phyloP scores from a whole-genome alignment of 2,888 invertebrate genomes.

The Thelaira solivaga region DNA sequence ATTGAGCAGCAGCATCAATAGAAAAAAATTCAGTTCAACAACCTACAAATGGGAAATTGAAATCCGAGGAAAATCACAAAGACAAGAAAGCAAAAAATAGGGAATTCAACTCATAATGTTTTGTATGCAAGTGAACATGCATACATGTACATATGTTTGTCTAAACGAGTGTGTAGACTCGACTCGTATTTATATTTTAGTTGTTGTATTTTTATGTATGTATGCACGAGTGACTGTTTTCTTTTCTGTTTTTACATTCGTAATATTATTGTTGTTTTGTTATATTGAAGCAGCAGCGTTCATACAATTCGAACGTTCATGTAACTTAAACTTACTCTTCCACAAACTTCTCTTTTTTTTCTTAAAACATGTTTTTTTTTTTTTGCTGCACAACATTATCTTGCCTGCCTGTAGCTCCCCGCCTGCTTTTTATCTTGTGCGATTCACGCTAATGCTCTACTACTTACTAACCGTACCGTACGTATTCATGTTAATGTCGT shows the following conservation, averaged over 20 bases:
- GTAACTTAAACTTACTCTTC: not conserved
- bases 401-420: not conserved
- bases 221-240: too few relatives aligned
- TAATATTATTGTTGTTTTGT: conserved; percentile 23
- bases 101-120: too few relatives aligned
- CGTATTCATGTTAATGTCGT: conserved; percentile 15
- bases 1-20: conserved; percentile 6
- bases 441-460: not conserved
- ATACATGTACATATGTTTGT: too few relatives aligned
- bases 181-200: conserved; percentile 8
- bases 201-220: conserved; percentile 17
- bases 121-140: too few relatives aligned
- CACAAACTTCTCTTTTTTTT: conserved; percentile 3
- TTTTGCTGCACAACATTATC: not conserved
- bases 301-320: too few relatives aligned
- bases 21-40: conserved; percentile 58
- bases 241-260: conserved; percentile 21
- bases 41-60: conserved; percentile 61
- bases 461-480: too few relatives aligned
- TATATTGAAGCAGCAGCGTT: not conserved
- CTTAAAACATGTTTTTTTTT: not conserved
- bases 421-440: not conserved
- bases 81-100: conserved; percentile 17
- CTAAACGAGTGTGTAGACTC: too few relatives aligned
- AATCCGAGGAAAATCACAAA: conserved; percentile 43